These are phyloP conservation scores for western clawed frog (Xenopus tropicalis) DNA, from an alignment of 2,113 vertebrate species.

Conservation along the genomic window DNA sequence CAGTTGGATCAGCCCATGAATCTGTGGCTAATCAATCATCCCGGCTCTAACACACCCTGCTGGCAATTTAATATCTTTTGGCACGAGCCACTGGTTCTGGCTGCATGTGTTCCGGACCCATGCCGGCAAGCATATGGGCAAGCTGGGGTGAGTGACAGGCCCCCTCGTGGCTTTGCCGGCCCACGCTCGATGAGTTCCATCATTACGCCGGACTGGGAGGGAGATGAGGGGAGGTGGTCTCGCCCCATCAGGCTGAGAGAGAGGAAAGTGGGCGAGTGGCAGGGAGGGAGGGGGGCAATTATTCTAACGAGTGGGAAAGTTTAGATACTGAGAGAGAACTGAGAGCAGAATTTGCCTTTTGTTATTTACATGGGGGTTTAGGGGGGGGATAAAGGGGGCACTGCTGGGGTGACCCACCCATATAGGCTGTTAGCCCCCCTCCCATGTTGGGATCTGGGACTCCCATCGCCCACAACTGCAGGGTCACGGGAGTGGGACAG, in stretches of 20 bases:
- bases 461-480: too few relatives aligned
- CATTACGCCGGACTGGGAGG: conserved; percentile 42
- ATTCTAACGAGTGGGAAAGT: background rate
- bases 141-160: conserved; percentile 71
- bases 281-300: background rate
- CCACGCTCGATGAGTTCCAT: conserved; percentile 63
- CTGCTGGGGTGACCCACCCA: too few relatives aligned
- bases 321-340: background rate
- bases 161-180: conserved; percentile 56
- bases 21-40: conserved; percentile 77
- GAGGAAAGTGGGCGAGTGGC: conserved; percentile 5
- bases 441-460: too few relatives aligned
- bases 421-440: too few relatives aligned
- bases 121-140: conserved; percentile 73
- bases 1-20: conserved; percentile 55
- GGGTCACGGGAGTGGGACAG: background rate
- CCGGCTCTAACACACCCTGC: conserved; percentile 69
- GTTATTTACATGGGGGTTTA: too few relatives aligned
- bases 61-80: conserved; percentile 75
- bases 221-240: background rate
- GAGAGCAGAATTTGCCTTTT: background rate
- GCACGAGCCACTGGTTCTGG: conserved; percentile 66
- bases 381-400: too few relatives aligned
- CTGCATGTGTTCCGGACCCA: conserved; percentile 55
- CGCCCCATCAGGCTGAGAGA: conserved; percentile 32